Base-by-base conservation (phyloP, 2,113 vertebrate species). In the Bostrychus sinensis region DNA sequence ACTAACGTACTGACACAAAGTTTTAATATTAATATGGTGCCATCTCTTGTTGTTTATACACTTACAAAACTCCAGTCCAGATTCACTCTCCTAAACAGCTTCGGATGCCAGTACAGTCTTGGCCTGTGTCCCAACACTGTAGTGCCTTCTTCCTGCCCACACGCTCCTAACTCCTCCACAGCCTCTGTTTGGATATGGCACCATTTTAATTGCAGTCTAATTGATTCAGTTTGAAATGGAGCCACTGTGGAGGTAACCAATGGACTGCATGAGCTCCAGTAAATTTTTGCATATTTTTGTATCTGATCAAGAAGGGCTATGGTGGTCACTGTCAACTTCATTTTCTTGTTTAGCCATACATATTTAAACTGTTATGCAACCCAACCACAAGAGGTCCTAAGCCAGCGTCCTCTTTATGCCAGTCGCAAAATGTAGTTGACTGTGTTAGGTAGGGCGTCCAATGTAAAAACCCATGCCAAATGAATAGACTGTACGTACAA, bases 171-270 rank as follows among this genome's bases (percentile, higher is more conserved):
- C 51, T 75, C 56, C 67, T 66, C 70, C 70, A 39, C 62, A 54
- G 54, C 70, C 69, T 55, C 66, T 62, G 70, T 89, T 79, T 82
- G 67, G 78, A 71, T 46, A 36, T 55, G 68, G 70, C 64, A 72
- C 61, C 56, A 56, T 82, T 89, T 86, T 89, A 90, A 89, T 89
- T 80, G 72, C 54, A 42, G 48, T 64, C 62, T 82, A 86, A 88
- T 84, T 81, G 85, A 88, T 85, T 85, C 62, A 66, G 64, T 80
- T 80, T 61, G 54, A 72, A 84, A 80, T 56, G 39, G 80, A 71
- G 58, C 67, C 57, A 72, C 48, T 55, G 66, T 70, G 72, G 79
- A 82, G 59, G 42, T 64, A 61, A 61, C 63, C n/a, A 46, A 66
- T 58, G 66, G 78, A 81, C 66, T 54, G 75, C 45, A 82, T 66